Evolutionary conservation across 2,888 invertebrate genomes (phyloP).

Genomic region (Glyphotaelius pellucidus): DNA sequence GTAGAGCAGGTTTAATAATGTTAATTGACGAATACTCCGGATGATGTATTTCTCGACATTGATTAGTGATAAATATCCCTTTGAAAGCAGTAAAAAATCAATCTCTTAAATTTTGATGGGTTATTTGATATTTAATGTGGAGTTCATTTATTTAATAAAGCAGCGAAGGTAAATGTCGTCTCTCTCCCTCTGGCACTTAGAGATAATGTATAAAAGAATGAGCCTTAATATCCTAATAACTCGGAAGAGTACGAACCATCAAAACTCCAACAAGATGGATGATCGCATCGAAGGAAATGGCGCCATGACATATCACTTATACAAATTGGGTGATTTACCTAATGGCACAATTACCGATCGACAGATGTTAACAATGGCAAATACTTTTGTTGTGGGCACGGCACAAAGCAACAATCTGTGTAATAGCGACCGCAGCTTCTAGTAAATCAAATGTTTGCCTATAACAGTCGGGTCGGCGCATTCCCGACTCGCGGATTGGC

Average conservation of each 20-base stretch:
- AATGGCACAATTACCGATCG: constrained; percentile 30
- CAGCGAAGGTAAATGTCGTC: background rate
- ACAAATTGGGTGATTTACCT: constrained; percentile 30
- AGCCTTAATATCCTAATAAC: background rate
- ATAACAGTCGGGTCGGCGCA: background rate
- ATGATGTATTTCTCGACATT: background rate
- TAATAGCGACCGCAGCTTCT: constrained; percentile 20
- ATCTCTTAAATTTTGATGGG: background rate
- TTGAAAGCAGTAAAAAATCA: background rate
- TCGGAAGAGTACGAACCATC: background rate
- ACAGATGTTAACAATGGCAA: constrained; percentile 17
- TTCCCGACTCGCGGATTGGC: background rate
- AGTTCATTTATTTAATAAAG: background rate
- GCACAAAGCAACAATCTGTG: constrained; percentile 9
- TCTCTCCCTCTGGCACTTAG: background rate
- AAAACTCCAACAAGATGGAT: background rate
- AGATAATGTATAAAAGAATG: background rate
- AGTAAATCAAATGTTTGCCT: constrained; percentile 11
- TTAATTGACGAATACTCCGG: no score
- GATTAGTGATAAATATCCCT: background rate
- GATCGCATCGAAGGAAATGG: background rate
- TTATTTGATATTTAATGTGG: background rate
- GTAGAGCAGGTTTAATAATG: no score
- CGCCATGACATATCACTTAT: constrained; percentile 5
- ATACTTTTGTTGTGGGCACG: constrained; percentile 22